Evolutionary conservation across 2,113 vertebrate species (phyloP).

Genomic region (Meriones unguiculatus): DNA sequence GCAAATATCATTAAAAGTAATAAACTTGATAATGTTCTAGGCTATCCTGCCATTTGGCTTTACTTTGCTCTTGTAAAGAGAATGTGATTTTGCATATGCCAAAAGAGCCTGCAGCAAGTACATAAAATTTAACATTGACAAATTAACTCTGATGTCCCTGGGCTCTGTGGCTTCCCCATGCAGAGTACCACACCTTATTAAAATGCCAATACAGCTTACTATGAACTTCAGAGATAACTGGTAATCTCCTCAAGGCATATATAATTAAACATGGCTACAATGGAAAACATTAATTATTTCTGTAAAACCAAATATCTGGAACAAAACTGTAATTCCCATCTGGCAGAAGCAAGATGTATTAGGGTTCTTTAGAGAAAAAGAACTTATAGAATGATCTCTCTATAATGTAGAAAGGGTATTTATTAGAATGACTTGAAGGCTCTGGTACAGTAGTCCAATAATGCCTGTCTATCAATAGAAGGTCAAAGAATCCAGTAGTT

Average conservation of each 20-base stretch:
- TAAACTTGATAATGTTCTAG: background rate
- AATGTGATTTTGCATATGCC: background rate
- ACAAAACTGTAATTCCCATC: background rate
- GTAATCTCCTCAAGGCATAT: background rate
- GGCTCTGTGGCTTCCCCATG: background rate
- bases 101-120: background rate
- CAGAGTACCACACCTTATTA: background rate
- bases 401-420: background rate
- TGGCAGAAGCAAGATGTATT: background rate
- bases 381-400: background rate
- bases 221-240: slow-evolving; percentile 3
- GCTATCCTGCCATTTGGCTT: background rate
- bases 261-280: slow-evolving; percentile 30
- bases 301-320: slow-evolving; percentile 24
- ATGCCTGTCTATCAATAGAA: background rate
- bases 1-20: slow-evolving; percentile 34
- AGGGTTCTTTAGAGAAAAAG: background rate
- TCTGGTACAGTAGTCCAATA: background rate
- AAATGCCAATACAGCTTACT: background rate
- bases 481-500: background rate
- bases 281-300: slow-evolving; percentile 41
- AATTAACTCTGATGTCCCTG: background rate
- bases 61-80: background rate
- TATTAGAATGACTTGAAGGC: background rate
- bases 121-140: background rate